Percentiles rank a stretch among this genome's conserved stretches.
phyloP scores from a whole-genome alignment of 2,888 invertebrate species.

The Caenorhabditis afra region DNA sequence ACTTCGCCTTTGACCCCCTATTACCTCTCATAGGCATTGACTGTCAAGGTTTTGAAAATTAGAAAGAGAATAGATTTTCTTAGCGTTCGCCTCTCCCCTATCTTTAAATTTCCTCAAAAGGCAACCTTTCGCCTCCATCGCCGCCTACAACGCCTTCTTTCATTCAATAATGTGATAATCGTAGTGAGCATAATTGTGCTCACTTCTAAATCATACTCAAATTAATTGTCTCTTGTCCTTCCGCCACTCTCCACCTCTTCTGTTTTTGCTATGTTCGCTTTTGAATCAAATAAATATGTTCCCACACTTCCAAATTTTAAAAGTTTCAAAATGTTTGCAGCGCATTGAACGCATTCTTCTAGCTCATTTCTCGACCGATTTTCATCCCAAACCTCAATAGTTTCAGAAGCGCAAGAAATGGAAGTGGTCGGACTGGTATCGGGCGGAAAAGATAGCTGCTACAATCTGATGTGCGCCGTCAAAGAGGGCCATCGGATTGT shows the following conservation, averaged over 20 bases:
- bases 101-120: no score
- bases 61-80: constrained; percentile 52
- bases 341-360: constrained; percentile 1
- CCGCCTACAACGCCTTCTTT: constrained; percentile 23
- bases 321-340: not conserved
- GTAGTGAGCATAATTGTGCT: constrained; percentile 37
- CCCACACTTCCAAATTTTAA: no score
- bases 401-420: constrained; percentile 65
- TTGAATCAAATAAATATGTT: constrained; percentile 7
- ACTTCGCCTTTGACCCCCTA: constrained; percentile 23
- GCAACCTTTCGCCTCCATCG: not conserved
- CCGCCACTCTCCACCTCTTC: constrained; percentile 3
- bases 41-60: constrained; percentile 40
- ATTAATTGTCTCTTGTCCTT: not conserved
- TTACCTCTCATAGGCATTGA: constrained; percentile 49
- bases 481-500: constrained; percentile 95
- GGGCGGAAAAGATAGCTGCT: constrained; percentile 99
- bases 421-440: constrained; percentile 83
- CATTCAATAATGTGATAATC: constrained; percentile 49
- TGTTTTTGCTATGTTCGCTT: constrained; percentile 4
- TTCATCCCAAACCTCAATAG: no score
- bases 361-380: not conserved
- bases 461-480: constrained; percentile 90
- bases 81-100: constrained; percentile 23
- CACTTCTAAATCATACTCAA: constrained; percentile 24